Base-by-base conservation (phyloP, 2,888 invertebrate genomes). In the Drosophila paranaensis region DNA sequence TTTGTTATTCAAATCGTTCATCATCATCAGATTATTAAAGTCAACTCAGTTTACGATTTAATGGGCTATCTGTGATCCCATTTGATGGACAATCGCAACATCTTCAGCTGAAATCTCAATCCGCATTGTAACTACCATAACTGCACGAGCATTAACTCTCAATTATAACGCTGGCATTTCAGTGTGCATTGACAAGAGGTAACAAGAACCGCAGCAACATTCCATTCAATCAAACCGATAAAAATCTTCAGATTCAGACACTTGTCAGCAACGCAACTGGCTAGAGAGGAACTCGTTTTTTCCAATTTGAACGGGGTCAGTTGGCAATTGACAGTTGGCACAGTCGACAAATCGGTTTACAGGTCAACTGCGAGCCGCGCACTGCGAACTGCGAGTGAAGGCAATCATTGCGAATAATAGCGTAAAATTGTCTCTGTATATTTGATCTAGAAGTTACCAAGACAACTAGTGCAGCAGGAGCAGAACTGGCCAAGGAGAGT, bases 281-380 rank as follows among this genome's bases (percentile, higher is more conserved):
- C 60, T 35, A 61, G 48, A 67, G 63, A 77, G 78, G 60, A 83
- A 81, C 72, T 81, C 57, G 79, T 86, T 85, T 74, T 43, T 43
- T 25, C 27, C 14, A 11, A 60, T 69, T 60, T 65, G 53, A 79
- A 77, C 68, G 65, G 76, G 79, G 79, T 80, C 79, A 80, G 74
- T 79, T 71, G 72, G 62, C 62, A 77, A 67, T 63, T 67, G 64
- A 65, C 72, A 58, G 65, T 69, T 77, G 64, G 62, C 42, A 48
- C 55, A 46, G 46, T 63, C 63, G 60, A 58, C 76, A 76, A 81
- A 81, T 81, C 81, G 71, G 76, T 71, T 77, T 69, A 80, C 80
- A 71, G 81, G 80, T 82, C 77, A 79, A 75, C 65, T 6, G 48
- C 30, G 30, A n/a, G 5, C 46, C 9, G 46, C 27, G 9, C 10